Percentiles rank a stretch among this genome's conserved stretches.
Conservation (phyloP, 92 coral and sea anemone genomes). For the Galaxea fascicularis region DNA sequence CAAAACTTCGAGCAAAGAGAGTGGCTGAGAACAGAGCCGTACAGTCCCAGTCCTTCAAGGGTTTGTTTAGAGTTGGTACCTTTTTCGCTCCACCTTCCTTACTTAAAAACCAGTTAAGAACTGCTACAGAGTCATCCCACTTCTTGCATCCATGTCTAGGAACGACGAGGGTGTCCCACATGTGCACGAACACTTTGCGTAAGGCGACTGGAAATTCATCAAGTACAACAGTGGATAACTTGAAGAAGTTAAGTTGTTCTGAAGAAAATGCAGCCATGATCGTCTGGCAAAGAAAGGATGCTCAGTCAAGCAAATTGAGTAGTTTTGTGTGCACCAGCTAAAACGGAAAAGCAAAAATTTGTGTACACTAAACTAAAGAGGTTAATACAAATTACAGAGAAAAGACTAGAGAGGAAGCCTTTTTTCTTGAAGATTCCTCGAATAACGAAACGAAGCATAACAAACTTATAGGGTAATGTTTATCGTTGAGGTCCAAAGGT, state of each 20-base stretch:
- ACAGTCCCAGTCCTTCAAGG: conserved; percentile 6
- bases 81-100: conserved; percentile 33
- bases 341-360: too few species aligned
- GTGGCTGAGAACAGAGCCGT: conserved; percentile 21
- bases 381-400: too few species aligned
- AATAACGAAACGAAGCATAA: too few species aligned
- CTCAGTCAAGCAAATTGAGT: not conserved
- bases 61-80: not conserved
- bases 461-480: too few species aligned
- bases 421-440: too few species aligned
- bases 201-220: conserved; percentile 24
- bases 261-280: conserved; percentile 4
- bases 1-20: conserved; percentile 1
- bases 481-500: too few species aligned
- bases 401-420: too few species aligned
- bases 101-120: conserved; percentile 6
- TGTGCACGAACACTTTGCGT: conserved; percentile 3
- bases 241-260: conserved; percentile 19
- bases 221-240: conserved; percentile 17
- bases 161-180: conserved; percentile 23
- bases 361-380: too few species aligned
- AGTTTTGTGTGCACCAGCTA: too few species aligned
- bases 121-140: conserved; percentile 35
- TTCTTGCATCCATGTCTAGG: not conserved
- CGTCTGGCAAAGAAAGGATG: not conserved